A percentile compares a stretch with the other conserved stretches of the same genome.
Conservation (phyloP, 2,888 invertebrate genomes). For the Uropetala carovei region DNA sequence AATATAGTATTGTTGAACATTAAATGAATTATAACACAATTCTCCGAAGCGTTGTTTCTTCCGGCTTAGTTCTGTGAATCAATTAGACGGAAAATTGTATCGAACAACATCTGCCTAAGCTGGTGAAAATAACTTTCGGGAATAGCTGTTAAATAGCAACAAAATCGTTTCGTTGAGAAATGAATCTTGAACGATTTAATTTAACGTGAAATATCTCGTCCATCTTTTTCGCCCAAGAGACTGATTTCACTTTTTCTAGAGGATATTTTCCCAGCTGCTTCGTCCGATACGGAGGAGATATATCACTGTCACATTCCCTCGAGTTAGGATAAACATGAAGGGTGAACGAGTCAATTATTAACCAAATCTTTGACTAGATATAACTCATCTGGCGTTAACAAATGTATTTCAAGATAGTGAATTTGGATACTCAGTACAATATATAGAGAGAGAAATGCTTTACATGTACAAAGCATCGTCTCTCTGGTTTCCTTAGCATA, state of each 20-base stretch:
- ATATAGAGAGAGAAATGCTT: no score
- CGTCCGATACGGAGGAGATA: neutral
- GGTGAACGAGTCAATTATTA: constrained; percentile 2
- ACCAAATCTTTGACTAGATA: neutral
- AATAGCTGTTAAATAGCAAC: neutral
- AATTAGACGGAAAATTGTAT: no score
- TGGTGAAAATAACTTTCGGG: no score
- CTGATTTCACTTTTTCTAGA: neutral
- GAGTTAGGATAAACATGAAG: neutral
- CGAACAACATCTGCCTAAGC: no score
- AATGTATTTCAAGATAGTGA: neutral
- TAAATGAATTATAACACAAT: no score
- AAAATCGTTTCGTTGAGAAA: neutral
- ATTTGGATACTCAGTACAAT: no score
- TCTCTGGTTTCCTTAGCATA: no score
- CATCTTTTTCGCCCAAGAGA: neutral
- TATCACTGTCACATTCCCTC: constrained; percentile 22
- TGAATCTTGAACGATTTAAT: neutral
- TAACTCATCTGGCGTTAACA: neutral
- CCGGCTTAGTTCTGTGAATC: no score
- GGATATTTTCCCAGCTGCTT: constrained; percentile 19
- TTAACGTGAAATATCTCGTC: neutral
- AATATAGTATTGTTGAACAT: no score
- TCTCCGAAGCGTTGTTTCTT: no score
- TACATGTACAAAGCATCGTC: no score